Evolutionary conservation across 64 coral and sea anemone species (phyloP), one percentile per base, ranked within the genome.

Genomic region (Actinia tenebrosa): DNA sequence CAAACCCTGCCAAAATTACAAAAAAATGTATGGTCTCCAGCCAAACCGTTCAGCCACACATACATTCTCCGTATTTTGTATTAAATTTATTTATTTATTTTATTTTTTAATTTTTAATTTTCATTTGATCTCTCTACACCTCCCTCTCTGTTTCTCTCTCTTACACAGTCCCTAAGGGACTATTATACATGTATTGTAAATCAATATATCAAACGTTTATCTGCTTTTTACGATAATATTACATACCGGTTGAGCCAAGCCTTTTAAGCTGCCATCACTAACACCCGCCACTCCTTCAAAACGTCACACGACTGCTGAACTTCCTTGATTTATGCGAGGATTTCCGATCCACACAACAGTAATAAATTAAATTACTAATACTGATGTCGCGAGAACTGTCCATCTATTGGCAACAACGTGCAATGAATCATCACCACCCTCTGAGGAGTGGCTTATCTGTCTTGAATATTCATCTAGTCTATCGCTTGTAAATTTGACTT

Each of bases 291-390:
- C 69, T 27, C 69, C 69, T 26, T 42, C 0, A 75, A 75, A 75
- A 75, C 69, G 69, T 75, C 69, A 75, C 69, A 16, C 69, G 10
- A 11, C 69, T 75, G 69, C n/a, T 75, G 69, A 75, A 14, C 69
- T 75, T 75, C 69, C 69, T 42, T 75, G 69, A 75, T 75, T 75
- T 75, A 75, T 75, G 26, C 26, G 69, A 26, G 69, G 26, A 75
- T 75, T 75, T 75, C 69, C 69, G 23, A 75, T 42, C 22, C n/a
- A 0, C 63, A 42, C 23, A 14, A 9, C 63, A 22, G 63, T 75
- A 27, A n/a, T 75, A 75, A 75, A 75, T 75, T 75, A 26, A 42
- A 75, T 75, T 42, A 42, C 69, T 30, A 42, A 30, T 30, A 30
- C 69, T 42, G 9, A 30, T 75, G 63, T 66, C 63, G 20, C 19